Base-by-base conservation (phyloP, 2,113 vertebrate species). In the Balaeniceps rex region DNA sequence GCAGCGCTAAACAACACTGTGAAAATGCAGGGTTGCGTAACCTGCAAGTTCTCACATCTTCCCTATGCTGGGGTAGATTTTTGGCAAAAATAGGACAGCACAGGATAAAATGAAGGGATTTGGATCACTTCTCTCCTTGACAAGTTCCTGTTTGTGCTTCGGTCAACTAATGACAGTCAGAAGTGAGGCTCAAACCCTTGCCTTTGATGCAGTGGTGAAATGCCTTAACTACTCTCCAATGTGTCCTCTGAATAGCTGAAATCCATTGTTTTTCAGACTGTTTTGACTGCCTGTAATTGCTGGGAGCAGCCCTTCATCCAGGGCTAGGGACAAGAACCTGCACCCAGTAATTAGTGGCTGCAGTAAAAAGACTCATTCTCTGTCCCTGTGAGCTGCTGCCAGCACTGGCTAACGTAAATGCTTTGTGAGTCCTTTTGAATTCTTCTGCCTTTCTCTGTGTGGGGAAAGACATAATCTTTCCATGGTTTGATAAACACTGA, bases 31-130 rank as follows among this genome's bases (percentile, higher is more conserved):
- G 42, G 51, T 90, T 78, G 55, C 5, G n/a, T 89, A 96, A 93
- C 75, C 89, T 94, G 58, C 40, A 58, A 95, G 34, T 85, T 95
- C 79, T 95, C 89, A 77, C 91, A 55, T 83, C 87, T 96, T 94
- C 51, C 65, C 46, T 40, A 2, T 54, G 66, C 63, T 93, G 58
- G 78, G 63, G 38, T 74, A 70, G 91, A 28, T 74, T 77, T 72
- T 0, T 71, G 46, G 78, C 89, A 80, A 97, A 97, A 94, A 95
- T 90, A 95, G 91, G 54, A 78, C 66, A 93, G 87, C 46, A 77
- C 15, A 52, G n/a, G 46, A 85, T 57, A 80, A 87, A 85, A 19
- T 16, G 8, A 77, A 87, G 29, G 26, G 26, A 60, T 93, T 83
- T 91, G 33, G 74, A 58, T 90, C 64, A 18, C 33, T 71, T 55